Percentiles rank a stretch among this genome's conserved stretches.
Conservation (phyloP, 2,888 invertebrate genomes). For the Andrena praecox region DNA sequence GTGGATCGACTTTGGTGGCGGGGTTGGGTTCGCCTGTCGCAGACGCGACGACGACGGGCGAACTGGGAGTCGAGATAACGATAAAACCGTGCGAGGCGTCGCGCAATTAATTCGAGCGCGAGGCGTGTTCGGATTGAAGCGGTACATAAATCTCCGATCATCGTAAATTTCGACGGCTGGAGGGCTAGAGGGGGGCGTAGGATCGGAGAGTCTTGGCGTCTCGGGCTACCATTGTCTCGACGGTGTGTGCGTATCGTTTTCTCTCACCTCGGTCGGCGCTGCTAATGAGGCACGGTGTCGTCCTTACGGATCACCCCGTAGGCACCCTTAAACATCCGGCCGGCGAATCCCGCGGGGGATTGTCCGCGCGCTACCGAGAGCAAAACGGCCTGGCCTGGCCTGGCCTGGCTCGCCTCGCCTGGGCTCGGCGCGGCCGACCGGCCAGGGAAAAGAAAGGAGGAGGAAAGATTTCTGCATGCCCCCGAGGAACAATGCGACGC, state of each 20-base stretch:
- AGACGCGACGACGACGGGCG: background rate
- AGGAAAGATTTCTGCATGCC: conserved; percentile 63
- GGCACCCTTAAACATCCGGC: conserved; percentile 64
- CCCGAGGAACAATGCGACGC: conserved; percentile 72
- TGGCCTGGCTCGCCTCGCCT: background rate
- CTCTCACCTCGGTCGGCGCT: conserved; percentile 43
- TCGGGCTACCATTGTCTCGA: conserved; percentile 56
- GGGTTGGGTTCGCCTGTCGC: no score
- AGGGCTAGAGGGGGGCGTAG: background rate
- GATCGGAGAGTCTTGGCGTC: conserved; percentile 13
- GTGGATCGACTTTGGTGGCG: background rate
- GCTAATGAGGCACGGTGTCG: conserved; percentile 68
- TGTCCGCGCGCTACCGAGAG: conserved; percentile 47
- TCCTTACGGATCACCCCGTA: conserved; percentile 70
- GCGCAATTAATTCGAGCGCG: conserved; percentile 52
- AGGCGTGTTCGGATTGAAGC: conserved; percentile 54
- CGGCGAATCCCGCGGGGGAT: conserved; percentile 53
- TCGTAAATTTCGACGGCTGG: conserved; percentile 53
- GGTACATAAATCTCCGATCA: conserved; percentile 57
- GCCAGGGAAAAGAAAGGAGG: conserved; percentile 34
- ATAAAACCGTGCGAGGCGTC: conserved; percentile 22
- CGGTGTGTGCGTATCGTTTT: conserved; percentile 51
- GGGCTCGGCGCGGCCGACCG: background rate
- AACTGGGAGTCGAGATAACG: conserved; percentile 31
- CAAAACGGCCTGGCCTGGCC: conserved; percentile 32